phyloP scores from a whole-genome alignment of 2,888 invertebrate genomes.

The Cerceris rybyensis region DNA sequence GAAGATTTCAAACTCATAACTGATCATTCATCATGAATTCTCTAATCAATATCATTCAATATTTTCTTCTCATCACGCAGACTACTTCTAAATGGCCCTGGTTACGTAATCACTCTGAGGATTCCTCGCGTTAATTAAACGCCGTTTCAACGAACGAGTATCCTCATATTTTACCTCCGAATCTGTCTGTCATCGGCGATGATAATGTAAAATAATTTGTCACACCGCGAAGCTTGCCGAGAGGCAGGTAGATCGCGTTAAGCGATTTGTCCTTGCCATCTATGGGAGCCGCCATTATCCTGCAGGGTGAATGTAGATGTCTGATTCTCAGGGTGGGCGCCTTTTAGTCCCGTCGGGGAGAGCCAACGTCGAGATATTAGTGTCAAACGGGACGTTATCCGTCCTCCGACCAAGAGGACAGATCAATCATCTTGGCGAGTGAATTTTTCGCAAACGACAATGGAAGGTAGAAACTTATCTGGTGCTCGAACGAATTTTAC shows the following conservation, averaged over 20 bases:
- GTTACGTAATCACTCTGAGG: too few relatives aligned
- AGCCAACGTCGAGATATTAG: conserved; percentile 45
- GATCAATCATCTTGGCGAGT: conserved; percentile 56
- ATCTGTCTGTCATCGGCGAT: conserved; percentile 43
- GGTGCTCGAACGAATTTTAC: too few relatives aligned
- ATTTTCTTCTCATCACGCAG: not conserved
- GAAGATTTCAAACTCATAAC: too few relatives aligned
- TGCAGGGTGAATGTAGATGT: conserved; percentile 61
- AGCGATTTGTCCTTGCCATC: conserved; percentile 79
- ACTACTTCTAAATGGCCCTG: not conserved
- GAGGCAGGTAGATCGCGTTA: conserved; percentile 64
- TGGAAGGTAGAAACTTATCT: not conserved
- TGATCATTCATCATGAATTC: not conserved
- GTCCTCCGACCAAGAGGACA: conserved; percentile 7
- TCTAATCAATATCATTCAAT: not conserved
- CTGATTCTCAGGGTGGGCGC: conserved; percentile 36
- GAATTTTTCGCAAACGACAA: not conserved
- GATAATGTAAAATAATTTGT: conserved; percentile 76
- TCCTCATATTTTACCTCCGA: conserved; percentile 59
- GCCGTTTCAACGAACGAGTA: not conserved
- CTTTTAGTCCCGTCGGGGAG: conserved; percentile 46
- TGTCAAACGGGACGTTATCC: conserved; percentile 35
- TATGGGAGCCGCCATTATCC: conserved; percentile 62
- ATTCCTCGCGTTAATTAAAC: conserved; percentile 50
- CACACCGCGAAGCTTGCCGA: conserved; percentile 48